A percentile compares a stretch with the other conserved stretches of the same genome.
These are phyloP conservation scores for Linepithema humile DNA, from an alignment of 1,140 invertebrate species.

Conservation along the genomic window DNA sequence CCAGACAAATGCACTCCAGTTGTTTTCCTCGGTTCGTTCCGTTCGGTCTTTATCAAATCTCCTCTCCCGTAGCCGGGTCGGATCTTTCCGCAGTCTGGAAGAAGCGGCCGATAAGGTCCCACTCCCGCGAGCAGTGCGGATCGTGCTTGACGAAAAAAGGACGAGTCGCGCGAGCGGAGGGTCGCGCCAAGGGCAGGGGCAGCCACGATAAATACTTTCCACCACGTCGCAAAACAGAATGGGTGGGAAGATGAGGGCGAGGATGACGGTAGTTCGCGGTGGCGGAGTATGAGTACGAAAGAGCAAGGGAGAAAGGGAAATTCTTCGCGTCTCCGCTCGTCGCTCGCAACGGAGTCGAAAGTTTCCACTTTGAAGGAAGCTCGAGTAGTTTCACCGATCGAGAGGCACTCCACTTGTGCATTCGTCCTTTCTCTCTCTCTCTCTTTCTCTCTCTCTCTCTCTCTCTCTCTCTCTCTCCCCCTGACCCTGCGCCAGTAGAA, in stretches of 20 bases:
- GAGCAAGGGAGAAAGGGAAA: background rate
- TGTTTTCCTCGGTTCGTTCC: constrained; percentile 77
- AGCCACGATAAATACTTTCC: constrained; percentile 77
- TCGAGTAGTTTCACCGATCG: constrained; percentile 74
- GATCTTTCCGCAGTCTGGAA: constrained; percentile 70
- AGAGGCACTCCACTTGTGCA: constrained; percentile 68
- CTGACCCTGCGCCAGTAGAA: constrained; percentile 56
- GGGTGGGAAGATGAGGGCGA: constrained; percentile 24
- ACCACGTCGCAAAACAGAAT: constrained; percentile 69
- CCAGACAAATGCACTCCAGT: constrained; percentile 82
- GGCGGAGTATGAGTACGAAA: background rate
- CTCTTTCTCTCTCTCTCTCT: constrained; percentile 25
- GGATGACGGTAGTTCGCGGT: constrained; percentile 8
- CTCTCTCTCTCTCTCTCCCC: constrained; percentile 36
- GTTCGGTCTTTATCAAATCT: constrained; percentile 81
- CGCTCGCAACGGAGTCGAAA: constrained; percentile 66
- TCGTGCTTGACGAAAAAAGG: constrained; percentile 74
- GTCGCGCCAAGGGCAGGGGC: constrained; percentile 25
- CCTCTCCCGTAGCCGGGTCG: constrained; percentile 67
- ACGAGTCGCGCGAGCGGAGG: constrained; percentile 48
- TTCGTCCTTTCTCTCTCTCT: constrained; percentile 36
- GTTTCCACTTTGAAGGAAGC: constrained; percentile 71
- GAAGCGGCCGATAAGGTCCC: constrained; percentile 74
- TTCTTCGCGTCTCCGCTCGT: constrained; percentile 66
- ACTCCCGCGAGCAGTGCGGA: constrained; percentile 52